Evolutionary conservation across 2,888 invertebrate genomes (phyloP), one percentile per base, ranked within the genome.

Genomic region (Heliothis peltigera): DNA sequence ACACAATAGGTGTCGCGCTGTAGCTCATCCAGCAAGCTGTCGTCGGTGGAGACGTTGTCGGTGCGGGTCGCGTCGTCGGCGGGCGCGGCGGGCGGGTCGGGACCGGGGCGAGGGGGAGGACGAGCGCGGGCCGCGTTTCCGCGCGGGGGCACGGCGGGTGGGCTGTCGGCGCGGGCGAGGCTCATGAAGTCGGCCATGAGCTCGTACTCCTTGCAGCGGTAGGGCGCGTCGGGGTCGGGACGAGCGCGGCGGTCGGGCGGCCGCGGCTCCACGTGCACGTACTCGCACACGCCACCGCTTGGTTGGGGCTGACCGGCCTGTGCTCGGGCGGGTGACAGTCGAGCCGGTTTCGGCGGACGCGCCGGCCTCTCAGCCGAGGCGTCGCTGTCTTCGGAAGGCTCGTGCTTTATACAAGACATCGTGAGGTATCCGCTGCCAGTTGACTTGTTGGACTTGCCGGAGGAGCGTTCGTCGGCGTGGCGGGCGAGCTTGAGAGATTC

Each of bases 71-170:
- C 39, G 19, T 43, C 96, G 96, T 87, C 56, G 43, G 46, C 49
- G 5, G 97, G 96, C 65, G 32, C 32, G 32, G 32, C 32, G 32
- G 96, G 96, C 79, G 97, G 92, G 79, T 97, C 95, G 92, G 84
- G 89, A 92, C 83, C 64, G 7, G 84, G 84, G 59, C 81, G 85
- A 66, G 69, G 49, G 74, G 84, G 79, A 62, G 69, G 84, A 69
- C 51, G 61, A 83, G 44, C 84, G 85, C 39, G 89, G 81, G 21
- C 87, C 83, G 18, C 85, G 86, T 25, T 86, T 0, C 88, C 74
- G 55, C 81, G 74, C 85, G 63, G 84, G 69, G 92, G 92, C 32
- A 91, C 90, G 22, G 89, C 90, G 22, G 92, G 91, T 44, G 91
- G 92, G 51, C 83, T 69, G 8, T 76, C 70, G 32, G 55, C 66